Conservation (phyloP, 2,888 invertebrate species). For the Subacronicta megacephala region DNA sequence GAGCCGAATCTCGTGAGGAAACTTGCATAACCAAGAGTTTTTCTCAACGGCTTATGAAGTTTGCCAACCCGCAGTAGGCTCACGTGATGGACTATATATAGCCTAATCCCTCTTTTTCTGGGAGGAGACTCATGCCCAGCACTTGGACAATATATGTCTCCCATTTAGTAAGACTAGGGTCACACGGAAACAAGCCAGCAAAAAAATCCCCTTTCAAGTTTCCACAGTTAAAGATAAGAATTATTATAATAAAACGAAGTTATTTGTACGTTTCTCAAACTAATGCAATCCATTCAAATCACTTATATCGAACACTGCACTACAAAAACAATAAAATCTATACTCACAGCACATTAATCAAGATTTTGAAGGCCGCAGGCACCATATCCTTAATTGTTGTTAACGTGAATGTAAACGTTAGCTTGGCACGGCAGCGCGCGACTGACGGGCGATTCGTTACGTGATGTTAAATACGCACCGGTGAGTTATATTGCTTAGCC, state of each 20-base stretch:
- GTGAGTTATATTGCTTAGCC: slow-evolving; percentile 42
- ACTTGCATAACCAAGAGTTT: too few relatives aligned
- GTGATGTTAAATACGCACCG: slow-evolving; percentile 28
- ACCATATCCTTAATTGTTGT: slow-evolving; percentile 17
- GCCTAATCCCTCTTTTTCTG: too few relatives aligned
- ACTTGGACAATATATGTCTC: too few relatives aligned
- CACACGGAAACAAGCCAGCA: too few relatives aligned
- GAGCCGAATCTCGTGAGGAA: too few relatives aligned
- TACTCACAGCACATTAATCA: slow-evolving; percentile 44
- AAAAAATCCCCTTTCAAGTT: too few relatives aligned
- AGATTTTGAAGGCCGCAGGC: slow-evolving; percentile 25
- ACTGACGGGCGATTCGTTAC: slow-evolving; percentile 42
- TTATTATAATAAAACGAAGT: neutral
- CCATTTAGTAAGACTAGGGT: too few relatives aligned
- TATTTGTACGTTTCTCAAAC: neutral
- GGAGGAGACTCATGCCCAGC: too few relatives aligned
- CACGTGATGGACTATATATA: too few relatives aligned
- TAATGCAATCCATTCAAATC: neutral
- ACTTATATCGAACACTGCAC: neutral
- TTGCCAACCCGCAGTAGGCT: too few relatives aligned
- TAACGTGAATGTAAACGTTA: slow-evolving; percentile 14
- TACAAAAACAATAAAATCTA: slow-evolving; percentile 4
- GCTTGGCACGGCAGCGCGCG: slow-evolving; percentile 18
- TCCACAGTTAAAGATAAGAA: neutral
- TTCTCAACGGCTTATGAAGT: too few relatives aligned